These are phyloP conservation scores for Phalacrocorax brasilianus DNA, from an alignment of 2,113 vertebrate species.

Conservation along the genomic window DNA sequence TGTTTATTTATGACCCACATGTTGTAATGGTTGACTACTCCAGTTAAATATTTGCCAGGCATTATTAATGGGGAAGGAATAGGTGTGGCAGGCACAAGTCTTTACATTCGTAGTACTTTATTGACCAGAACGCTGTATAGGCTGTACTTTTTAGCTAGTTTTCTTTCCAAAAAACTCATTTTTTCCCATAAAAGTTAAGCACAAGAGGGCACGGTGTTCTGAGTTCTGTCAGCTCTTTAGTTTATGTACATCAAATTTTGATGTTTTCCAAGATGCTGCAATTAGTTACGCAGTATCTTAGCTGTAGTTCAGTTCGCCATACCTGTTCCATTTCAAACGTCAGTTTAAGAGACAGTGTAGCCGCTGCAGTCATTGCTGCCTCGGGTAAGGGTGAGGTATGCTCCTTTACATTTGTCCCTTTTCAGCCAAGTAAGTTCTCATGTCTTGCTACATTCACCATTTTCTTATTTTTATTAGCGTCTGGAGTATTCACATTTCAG, in stretches of 20 bases:
- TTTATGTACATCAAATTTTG: background rate
- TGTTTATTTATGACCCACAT: background rate
- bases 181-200: background rate
- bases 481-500: background rate
- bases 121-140: background rate
- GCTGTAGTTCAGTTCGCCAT: background rate
- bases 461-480: background rate
- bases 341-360: background rate
- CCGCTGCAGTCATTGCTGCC: conserved; percentile 9
- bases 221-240: background rate
- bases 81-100: background rate
- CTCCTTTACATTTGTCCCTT: background rate
- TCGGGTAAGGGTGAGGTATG: background rate
- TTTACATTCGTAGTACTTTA: background rate
- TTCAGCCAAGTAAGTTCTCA: background rate
- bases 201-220: background rate
- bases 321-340: background rate
- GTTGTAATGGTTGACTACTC: background rate
- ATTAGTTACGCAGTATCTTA: background rate
- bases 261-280: background rate
- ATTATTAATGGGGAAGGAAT: background rate
- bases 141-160: background rate
- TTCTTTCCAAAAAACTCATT: background rate
- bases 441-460: background rate
- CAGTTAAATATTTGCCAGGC: background rate